phyloP scores from a whole-genome alignment of 2,797 vertebrate species.

The Heterohyrax brucei region DNA sequence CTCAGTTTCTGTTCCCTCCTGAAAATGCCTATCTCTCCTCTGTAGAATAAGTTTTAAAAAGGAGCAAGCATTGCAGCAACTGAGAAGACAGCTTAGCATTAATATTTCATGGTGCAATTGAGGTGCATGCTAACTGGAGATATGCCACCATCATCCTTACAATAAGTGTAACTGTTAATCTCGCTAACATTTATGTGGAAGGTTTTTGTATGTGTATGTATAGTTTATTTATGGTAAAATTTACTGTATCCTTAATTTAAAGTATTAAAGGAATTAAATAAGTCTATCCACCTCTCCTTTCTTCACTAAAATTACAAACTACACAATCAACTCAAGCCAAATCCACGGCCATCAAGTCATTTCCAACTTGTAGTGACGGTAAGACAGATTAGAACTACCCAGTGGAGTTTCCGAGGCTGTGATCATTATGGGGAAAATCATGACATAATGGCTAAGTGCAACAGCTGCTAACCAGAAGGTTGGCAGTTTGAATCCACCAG shows the following conservation, averaged over 20 bases:
- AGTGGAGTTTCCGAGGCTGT: neutral
- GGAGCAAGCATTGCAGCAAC: neutral
- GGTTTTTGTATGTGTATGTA: neutral
- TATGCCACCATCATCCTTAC: neutral
- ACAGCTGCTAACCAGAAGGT: no score
- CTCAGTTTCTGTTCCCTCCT: slow-evolving; percentile 46
- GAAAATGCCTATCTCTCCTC: slow-evolving; percentile 9
- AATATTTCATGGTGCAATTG: slow-evolving; percentile 43
- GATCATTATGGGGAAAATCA: no score
- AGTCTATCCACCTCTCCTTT: neutral
- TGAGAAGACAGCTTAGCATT: slow-evolving; percentile 54
- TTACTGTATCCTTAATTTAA: slow-evolving; percentile 61
- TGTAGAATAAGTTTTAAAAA: slow-evolving; percentile 66
- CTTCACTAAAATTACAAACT: neutral
- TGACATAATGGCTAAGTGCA: no score
- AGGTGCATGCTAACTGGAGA: slow-evolving; percentile 37
- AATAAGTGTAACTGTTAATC: neutral
- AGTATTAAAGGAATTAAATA: neutral
- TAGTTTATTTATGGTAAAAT: slow-evolving; percentile 5
- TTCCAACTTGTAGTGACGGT: neutral
- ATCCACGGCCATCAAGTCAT: neutral
- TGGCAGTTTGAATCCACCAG: no score
- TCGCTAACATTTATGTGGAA: neutral
- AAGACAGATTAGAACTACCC: neutral
- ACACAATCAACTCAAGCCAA: neutral